Percentiles rank a stretch among this genome's conserved stretches.
These are phyloP conservation scores for Solen grandis DNA, from an alignment of 1,140 invertebrate genomes.

Conservation along the genomic window DNA sequence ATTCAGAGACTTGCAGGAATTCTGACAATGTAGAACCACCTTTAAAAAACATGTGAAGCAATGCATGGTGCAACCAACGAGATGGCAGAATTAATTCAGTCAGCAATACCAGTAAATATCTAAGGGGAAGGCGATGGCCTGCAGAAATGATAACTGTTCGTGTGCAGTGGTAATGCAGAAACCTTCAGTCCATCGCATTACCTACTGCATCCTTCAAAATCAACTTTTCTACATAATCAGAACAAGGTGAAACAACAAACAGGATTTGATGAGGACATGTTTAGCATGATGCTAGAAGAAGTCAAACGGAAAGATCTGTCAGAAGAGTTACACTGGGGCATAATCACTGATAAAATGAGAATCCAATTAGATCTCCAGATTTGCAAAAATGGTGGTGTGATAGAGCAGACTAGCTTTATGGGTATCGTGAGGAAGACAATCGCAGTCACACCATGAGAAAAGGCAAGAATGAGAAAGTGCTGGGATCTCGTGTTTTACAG, in stretches of 20 bases:
- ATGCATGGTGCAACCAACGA: neutral
- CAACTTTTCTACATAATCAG: slow-evolving; percentile 37
- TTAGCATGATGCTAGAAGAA: slow-evolving; percentile 52
- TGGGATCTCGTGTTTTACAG: slow-evolving; percentile 52
- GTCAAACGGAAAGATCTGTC: slow-evolving; percentile 7
- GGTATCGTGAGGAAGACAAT: slow-evolving; percentile 25
- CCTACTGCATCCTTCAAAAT: slow-evolving; percentile 30
- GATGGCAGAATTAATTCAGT: neutral
- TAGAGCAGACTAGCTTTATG: slow-evolving; percentile 25
- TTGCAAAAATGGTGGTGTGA: too few species aligned
- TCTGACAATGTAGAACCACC: neutral
- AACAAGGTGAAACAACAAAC: slow-evolving; percentile 47
- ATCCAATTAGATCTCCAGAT: slow-evolving; percentile 38
- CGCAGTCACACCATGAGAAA: neutral
- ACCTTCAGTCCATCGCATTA: neutral
- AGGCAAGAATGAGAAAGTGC: slow-evolving; percentile 20
- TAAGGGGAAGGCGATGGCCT: slow-evolving; percentile 14
- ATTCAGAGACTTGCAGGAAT: neutral
- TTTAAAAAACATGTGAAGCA: neutral
- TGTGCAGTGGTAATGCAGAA: slow-evolving; percentile 13
- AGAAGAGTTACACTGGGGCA: slow-evolving; percentile 37
- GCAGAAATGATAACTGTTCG: neutral
- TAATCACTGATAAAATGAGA: slow-evolving; percentile 52
- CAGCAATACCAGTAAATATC: neutral
- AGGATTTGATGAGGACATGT: slow-evolving; percentile 31